phyloP scores from a whole-genome alignment of 2,113 vertebrate genomes.

The Ginglymostoma cirratum region DNA sequence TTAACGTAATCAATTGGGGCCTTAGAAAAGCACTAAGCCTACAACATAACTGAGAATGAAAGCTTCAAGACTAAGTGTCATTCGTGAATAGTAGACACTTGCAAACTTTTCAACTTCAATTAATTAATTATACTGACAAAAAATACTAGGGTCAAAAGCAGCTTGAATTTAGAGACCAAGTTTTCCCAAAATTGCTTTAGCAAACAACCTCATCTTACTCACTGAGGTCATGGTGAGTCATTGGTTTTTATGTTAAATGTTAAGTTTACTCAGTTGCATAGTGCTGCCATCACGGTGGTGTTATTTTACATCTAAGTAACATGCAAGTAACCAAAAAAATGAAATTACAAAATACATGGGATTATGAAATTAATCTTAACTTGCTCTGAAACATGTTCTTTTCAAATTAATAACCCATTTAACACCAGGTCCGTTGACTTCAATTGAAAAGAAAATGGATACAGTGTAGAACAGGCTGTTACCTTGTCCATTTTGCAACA shows the following conservation, averaged over 20 bases:
- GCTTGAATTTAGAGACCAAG: background rate
- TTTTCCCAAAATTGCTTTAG: background rate
- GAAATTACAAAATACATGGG: background rate
- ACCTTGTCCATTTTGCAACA: background rate
- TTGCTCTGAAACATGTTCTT: background rate
- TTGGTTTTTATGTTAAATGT: background rate
- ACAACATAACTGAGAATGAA: too few species aligned
- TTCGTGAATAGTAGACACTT: too few species aligned
- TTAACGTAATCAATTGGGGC: too few species aligned
- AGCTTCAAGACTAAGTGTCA: too few species aligned
- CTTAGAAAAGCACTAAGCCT: too few species aligned
- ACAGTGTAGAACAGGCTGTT: background rate
- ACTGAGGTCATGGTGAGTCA: background rate
- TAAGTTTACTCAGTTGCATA: background rate
- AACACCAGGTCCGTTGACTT: background rate
- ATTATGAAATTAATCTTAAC: background rate
- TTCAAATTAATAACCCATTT: background rate
- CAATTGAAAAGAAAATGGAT: background rate
- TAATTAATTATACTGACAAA: too few species aligned
- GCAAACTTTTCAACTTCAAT: too few species aligned
- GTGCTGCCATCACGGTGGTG: background rate
- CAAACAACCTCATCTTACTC: background rate
- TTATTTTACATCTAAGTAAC: background rate
- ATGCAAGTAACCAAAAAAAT: background rate
- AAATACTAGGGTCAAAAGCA: too few species aligned